Percentiles rank a stretch among this genome's conserved stretches.
These are phyloP conservation scores for Triplophysa siluroides DNA, from an alignment of 2,113 vertebrate species.

Conservation along the genomic window DNA sequence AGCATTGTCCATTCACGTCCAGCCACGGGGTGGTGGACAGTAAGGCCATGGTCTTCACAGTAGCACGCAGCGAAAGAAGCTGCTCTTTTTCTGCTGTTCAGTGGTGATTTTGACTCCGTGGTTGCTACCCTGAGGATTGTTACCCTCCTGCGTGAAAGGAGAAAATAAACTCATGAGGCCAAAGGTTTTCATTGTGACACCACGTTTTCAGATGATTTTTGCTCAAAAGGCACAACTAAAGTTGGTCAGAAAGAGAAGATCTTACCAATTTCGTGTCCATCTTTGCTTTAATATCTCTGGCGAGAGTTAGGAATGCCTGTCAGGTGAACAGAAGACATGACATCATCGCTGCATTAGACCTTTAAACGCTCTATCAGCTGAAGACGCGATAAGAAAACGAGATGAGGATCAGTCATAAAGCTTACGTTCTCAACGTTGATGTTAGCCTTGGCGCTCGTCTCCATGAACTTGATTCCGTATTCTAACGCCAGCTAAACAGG, in stretches of 20 bases:
- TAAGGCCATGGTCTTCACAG: constrained; percentile 84
- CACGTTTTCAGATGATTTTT: not conserved
- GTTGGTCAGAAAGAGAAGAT: not conserved
- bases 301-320: constrained; percentile 95
- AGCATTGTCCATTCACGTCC: constrained; percentile 81
- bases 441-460: constrained; percentile 97
- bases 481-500: constrained; percentile 85
- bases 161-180: constrained; percentile 7
- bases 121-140: constrained; percentile 86
- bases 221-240: not conserved
- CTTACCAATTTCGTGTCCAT: constrained; percentile 99
- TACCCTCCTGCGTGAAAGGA: constrained; percentile 82
- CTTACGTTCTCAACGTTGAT: constrained; percentile 98
- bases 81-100: constrained; percentile 93
- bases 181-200: too few relatives aligned
- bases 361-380: not conserved
- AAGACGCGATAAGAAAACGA: not conserved
- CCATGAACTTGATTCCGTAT: constrained; percentile 98
- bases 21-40: constrained; percentile 64
- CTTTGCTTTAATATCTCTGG: constrained; percentile 98
- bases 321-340: constrained; percentile 28
- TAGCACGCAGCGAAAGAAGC: constrained; percentile 92
- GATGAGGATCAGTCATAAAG: constrained; percentile 31
- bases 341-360: not conserved
- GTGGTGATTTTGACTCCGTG: constrained; percentile 93